Percentiles rank a stretch among this genome's conserved stretches.
These are phyloP conservation scores for Ceyx cyanopectus DNA, from an alignment of 2,113 vertebrate species.

Conservation along the genomic window DNA sequence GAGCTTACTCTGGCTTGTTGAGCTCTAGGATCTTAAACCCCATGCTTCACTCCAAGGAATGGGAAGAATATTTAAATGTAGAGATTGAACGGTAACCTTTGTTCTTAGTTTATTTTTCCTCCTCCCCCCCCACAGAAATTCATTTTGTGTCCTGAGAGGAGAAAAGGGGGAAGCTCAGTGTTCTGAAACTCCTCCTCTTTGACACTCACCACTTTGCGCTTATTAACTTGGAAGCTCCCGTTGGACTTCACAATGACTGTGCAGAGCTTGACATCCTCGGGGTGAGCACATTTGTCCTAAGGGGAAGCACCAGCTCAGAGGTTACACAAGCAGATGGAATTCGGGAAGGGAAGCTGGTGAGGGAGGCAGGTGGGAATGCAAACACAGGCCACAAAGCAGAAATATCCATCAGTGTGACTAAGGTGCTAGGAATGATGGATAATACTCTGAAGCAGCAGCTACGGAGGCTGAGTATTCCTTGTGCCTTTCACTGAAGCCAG, in stretches of 20 bases:
- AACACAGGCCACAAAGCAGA: not conserved
- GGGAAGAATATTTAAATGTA: slow-evolving; percentile 37
- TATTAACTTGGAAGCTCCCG: slow-evolving; percentile 95
- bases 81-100: slow-evolving; percentile 37
- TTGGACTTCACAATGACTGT: slow-evolving; percentile 95
- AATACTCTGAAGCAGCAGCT: not conserved
- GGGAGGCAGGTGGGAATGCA: not conserved
- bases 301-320: slow-evolving; percentile 74
- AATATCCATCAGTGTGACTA: not conserved
- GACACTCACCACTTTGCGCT: slow-evolving; percentile 93
- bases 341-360: not conserved
- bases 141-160: not conserved
- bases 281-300: slow-evolving; percentile 96
- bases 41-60: slow-evolving; percentile 43
- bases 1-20: slow-evolving; percentile 42
- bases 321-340: slow-evolving; percentile 11
- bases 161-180: not conserved
- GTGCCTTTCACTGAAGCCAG: not conserved
- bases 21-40: slow-evolving; percentile 24
- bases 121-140: not conserved
- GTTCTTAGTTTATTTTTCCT: slow-evolving; percentile 45
- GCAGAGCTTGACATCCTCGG: slow-evolving; percentile 97
- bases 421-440: not conserved
- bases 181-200: slow-evolving; percentile 24
- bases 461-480: not conserved